These are phyloP conservation scores for Andricus grossulariae DNA, from an alignment of 1,140 invertebrate species.

Conservation along the genomic window DNA sequence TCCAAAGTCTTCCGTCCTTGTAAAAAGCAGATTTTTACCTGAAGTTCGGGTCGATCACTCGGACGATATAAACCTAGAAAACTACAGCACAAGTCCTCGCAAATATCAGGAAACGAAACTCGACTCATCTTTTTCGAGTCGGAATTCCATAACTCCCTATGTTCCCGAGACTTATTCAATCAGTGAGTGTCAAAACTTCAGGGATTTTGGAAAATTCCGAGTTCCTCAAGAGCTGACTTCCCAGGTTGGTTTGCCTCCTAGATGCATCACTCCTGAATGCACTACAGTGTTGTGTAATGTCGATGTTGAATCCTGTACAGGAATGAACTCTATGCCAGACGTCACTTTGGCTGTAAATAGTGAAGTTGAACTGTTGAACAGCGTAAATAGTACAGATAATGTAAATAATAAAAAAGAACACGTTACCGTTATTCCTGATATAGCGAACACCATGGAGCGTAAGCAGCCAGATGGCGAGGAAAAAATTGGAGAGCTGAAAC, in stretches of 20 bases:
- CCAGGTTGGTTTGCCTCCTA: slow-evolving; percentile 33
- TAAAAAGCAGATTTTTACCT: slow-evolving; percentile 54
- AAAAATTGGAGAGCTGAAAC: slow-evolving; percentile 61
- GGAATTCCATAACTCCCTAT: slow-evolving; percentile 35
- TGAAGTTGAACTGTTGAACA: slow-evolving; percentile 47
- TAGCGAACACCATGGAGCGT: slow-evolving; percentile 69
- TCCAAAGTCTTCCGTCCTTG: slow-evolving; percentile 54
- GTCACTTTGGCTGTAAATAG: slow-evolving; percentile 69
- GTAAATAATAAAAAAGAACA: slow-evolving; percentile 49
- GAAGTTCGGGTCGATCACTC: slow-evolving; percentile 67
- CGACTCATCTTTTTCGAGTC: slow-evolving; percentile 44
- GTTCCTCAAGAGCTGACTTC: slow-evolving; percentile 7
- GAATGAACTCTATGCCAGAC: slow-evolving; percentile 65
- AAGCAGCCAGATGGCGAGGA: slow-evolving; percentile 73
- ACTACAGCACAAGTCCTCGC: slow-evolving; percentile 68
- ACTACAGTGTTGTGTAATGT: slow-evolving; percentile 65
- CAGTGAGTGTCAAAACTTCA: slow-evolving; percentile 53
- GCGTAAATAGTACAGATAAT: slow-evolving; percentile 14
- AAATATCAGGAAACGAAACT: slow-evolving; percentile 66
- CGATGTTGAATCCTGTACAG: slow-evolving; percentile 68
- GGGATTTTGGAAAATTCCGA: slow-evolving; percentile 47
- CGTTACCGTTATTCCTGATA: slow-evolving; percentile 66
- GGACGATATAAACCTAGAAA: slow-evolving; percentile 70
- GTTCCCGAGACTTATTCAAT: slow-evolving; percentile 43
- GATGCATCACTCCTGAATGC: slow-evolving; percentile 47